These are phyloP conservation scores for Drosophila prosaltans DNA, from an alignment of 1,140 invertebrate genomes.

Conservation along the genomic window DNA sequence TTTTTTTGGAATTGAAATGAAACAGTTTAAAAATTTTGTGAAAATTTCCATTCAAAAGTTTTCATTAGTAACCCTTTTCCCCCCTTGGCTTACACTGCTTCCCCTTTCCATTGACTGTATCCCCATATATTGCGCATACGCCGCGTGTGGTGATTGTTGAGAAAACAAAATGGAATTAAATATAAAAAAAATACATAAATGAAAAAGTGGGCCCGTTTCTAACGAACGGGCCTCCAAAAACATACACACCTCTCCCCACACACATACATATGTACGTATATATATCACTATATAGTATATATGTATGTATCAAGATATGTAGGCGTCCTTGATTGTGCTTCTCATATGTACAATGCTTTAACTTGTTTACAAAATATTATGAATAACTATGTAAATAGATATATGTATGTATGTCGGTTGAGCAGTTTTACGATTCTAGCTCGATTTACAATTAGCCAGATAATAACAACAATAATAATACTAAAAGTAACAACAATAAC, in stretches of 20 bases:
- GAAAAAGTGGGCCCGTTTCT: slow-evolving; percentile 59
- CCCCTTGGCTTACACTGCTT: not conserved
- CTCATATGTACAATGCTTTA: not conserved
- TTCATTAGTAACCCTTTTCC: too few species aligned
- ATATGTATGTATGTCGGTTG: not conserved
- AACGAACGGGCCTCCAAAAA: slow-evolving; percentile 66
- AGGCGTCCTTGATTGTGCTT: slow-evolving; percentile 51
- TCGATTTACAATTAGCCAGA: not conserved
- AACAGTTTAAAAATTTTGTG: too few species aligned
- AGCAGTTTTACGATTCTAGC: not conserved
- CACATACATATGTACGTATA: slow-evolving; percentile 5
- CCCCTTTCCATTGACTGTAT: not conserved
- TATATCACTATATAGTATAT: slow-evolving; percentile 2
- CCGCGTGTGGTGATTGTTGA: slow-evolving; percentile 44
- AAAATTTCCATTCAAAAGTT: too few species aligned
- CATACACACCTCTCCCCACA: slow-evolving; percentile 23
- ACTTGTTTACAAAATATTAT: slow-evolving; percentile 15
- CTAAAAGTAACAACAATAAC: not conserved
- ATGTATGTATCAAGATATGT: slow-evolving; percentile 4
- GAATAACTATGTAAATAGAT: slow-evolving; percentile 11
- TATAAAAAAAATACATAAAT: slow-evolving; percentile 13
- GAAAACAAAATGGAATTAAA: slow-evolving; percentile 28
- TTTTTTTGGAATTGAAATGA: too few species aligned
- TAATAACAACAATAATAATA: not conserved
- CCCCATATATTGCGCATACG: slow-evolving; percentile 65